Conservation (phyloP, 2,888 invertebrate genomes). For the Timandra comae region DNA sequence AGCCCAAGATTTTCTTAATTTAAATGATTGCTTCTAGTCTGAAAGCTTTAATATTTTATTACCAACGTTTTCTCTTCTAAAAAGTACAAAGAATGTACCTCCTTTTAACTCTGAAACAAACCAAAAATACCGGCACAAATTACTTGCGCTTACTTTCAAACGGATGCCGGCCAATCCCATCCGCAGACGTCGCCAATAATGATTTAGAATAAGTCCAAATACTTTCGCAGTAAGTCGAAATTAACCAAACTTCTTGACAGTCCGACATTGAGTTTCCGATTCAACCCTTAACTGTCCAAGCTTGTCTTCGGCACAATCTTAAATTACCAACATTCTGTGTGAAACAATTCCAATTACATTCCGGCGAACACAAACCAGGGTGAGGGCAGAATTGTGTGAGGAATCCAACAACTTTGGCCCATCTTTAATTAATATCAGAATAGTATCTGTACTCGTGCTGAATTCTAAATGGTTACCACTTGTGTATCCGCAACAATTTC, state of each 20-base stretch:
- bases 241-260: slow-evolving; percentile 29
- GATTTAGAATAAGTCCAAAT: slow-evolving; percentile 7
- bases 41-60: too few relatives aligned
- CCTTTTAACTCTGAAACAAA: too few relatives aligned
- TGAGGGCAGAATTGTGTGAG: slow-evolving; percentile 45
- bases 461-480: too few relatives aligned
- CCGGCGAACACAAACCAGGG: slow-evolving; percentile 40
- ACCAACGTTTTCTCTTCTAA: too few relatives aligned
- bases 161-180: too few relatives aligned
- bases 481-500: too few relatives aligned
- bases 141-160: too few relatives aligned
- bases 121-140: too few relatives aligned
- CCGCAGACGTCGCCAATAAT: neutral
- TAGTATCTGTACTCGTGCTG: too few relatives aligned
- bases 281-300: slow-evolving; percentile 36
- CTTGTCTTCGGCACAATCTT: slow-evolving; percentile 47
- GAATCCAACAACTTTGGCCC: slow-evolving; percentile 54
- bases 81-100: too few relatives aligned
- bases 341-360: slow-evolving; percentile 72
- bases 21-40: too few relatives aligned
- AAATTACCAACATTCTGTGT: slow-evolving; percentile 60
- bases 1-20: too few relatives aligned
- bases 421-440: slow-evolving; percentile 55
- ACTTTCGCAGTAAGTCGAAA: slow-evolving; percentile 28
- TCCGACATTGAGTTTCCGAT: slow-evolving; percentile 25